Percentiles rank a stretch among this genome's conserved stretches.
Evolutionary conservation across 1,140 invertebrate species (phyloP).

Genomic region (Caenorhabditis brenneri): DNA sequence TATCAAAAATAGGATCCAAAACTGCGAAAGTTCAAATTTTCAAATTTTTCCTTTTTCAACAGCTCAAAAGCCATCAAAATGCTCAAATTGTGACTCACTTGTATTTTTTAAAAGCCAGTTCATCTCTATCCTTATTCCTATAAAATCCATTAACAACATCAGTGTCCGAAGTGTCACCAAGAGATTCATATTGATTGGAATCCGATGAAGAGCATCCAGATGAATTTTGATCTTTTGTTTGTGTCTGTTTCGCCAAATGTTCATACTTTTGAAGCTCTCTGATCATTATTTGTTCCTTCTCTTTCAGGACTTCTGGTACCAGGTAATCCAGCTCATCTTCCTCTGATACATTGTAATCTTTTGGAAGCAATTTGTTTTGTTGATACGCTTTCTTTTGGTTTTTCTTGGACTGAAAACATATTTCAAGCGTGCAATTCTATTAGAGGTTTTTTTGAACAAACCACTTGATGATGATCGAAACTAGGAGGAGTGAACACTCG

Average conservation of each 20-base stretch:
- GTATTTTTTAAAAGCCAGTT: neutral
- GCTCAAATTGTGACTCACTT: no score
- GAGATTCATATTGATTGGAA: neutral
- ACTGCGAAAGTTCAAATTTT: no score
- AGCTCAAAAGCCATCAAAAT: no score
- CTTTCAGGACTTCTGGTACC: neutral
- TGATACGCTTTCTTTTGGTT: neutral
- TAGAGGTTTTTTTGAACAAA: neutral
- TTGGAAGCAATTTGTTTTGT: no score
- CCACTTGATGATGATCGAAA: neutral
- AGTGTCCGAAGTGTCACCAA: slow-evolving; percentile 8
- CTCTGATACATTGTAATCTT: neutral
- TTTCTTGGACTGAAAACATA: neutral
- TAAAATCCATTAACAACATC: neutral
- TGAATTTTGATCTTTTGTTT: neutral
- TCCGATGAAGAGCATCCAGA: neutral
- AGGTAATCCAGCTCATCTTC: neutral
- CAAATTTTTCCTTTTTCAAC: no score
- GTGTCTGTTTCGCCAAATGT: neutral
- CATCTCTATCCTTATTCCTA: neutral
- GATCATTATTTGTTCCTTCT: neutral
- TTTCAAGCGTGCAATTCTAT: no score
- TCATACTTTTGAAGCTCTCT: neutral
- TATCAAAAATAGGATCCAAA: no score
- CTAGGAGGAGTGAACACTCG: neutral